Evolutionary conservation across 2,888 invertebrate species (phyloP), one percentile per base, ranked within the genome.

Genomic region (Campaea margaritaria): DNA sequence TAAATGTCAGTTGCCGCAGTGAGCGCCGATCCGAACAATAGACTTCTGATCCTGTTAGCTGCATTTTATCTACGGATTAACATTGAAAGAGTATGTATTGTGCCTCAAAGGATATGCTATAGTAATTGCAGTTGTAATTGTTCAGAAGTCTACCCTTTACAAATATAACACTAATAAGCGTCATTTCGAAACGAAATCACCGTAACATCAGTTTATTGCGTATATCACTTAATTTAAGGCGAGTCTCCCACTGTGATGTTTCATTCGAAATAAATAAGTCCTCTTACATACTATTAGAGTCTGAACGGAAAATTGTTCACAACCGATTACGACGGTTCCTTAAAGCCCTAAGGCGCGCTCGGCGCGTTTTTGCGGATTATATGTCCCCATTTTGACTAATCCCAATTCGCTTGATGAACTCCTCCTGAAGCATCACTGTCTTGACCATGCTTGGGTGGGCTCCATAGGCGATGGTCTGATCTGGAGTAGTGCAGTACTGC

Each of bases 361-460:
- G 87, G 90, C 91, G 91, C 90, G 69, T 78, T 79, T 83, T 89
- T 70, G 84, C 85, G 89, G 89, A 91, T 92, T 92, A 93, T 83
- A 93, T 91, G 66, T 93, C 93, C 16, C 93, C 93, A 75, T 93
- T 93, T 82, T 93, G 93, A 85, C 91, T 92, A 62, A 93, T 92
- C 62, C 93, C 93, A 5, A 93, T 92, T 72, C 93, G 80, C 85
- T 93, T 93, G 74, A 93, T 92, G 78, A 93, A 93, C 61, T 93
- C 93, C 63, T 93, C 93, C 63, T 93, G 93, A 12, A 93, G 83
- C 93, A 93, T 93, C 62, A 93, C 93, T 34, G 92, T 92, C 72
- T 93, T 93, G 68, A 93, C 89, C 85, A 93, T 87, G 69, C 88
- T 92, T 2, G 91, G 90, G 66, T 90, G 89, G 36, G 87, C 83